These are phyloP conservation scores for Pterois miles DNA, from an alignment of 2,797 vertebrate species.

Conservation along the genomic window DNA sequence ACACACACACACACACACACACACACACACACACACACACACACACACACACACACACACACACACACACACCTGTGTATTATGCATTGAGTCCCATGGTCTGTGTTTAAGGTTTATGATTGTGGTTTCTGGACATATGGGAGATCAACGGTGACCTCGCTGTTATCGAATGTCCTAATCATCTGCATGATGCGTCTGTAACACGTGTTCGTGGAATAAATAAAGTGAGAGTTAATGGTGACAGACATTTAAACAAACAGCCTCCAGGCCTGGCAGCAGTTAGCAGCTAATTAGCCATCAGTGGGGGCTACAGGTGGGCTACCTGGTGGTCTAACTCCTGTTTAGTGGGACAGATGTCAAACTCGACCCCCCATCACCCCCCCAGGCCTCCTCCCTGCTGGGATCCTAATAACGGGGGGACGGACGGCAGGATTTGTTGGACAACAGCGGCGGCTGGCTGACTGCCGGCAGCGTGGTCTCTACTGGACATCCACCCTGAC, in stretches of 20 bases:
- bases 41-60: conserved; percentile 20
- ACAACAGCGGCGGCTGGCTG: conserved; percentile 75
- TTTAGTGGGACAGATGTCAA: conserved; percentile 89
- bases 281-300: conserved; percentile 85
- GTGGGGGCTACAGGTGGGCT: conserved; percentile 87
- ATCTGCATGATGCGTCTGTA: too few species aligned
- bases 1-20: conserved; percentile 25
- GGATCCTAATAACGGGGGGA: conserved; percentile 78
- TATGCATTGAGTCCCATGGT: too few species aligned
- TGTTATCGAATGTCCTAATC: too few species aligned
- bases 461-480: conserved; percentile 44
- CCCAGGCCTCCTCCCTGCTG: conserved; percentile 68
- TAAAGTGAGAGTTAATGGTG: too few species aligned
- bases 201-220: too few species aligned
- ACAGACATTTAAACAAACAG: neutral
- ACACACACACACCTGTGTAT: neutral
- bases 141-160: too few species aligned
- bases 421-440: conserved; percentile 77
- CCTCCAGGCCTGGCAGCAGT: conserved; percentile 49
- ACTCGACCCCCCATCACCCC: conserved; percentile 64
- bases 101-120: neutral
- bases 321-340: conserved; percentile 87
- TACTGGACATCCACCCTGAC: conserved; percentile 4
- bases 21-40: conserved; percentile 17
- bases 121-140: too few species aligned